Evolutionary conservation across 2,888 invertebrate species (phyloP), one percentile per base, ranked within the genome.

Genomic region (Plebejus argus): DNA sequence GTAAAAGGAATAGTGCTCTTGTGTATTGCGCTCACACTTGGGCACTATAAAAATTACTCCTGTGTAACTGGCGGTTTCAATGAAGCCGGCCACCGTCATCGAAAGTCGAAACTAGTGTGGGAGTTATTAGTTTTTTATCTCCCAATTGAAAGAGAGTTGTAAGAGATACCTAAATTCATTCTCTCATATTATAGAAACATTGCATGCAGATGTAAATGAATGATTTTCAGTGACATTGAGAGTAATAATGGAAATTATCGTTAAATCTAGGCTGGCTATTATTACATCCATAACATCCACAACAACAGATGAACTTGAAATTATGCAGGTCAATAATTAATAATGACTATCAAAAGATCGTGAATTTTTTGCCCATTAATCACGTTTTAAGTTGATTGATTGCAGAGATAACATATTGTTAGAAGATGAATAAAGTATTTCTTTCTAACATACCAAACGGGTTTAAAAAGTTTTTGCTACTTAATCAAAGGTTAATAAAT

Each of bases 141-240:
- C 45, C 45, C 45, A 45, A 10, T 45, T 45, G 45, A 3, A 39
- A 8, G 39, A 39, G 39, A 39, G 39, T 8, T 20, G 2, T 58
- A 58, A 58, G 7, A 8, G 20, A n/a, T 4, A 56, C 56, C 56
- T 56, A n/a, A 20, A n/a, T 61, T 10, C 61, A 23, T 33, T 28
- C 4, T 18, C 18, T 18, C 66, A 66, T 66, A 66, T 28, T 66
- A 66, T 28, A 66, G 18, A 61, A 61, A 66, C 28, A 66, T 66
- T 76, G 77, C 79, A 81, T 79, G 56, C 23, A 23, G 28, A 56
- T 35, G 58, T 35, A 53, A 45, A 77, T 66, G 66, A 76, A 75
- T 80, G 53, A 78, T 79, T 79, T 76, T 39, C 35, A 77, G 78
- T 77, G 82, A 84, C 91, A 90, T 88, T 90, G 87, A 82, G 81